These are phyloP conservation scores for Xyrauchen texanus DNA, from an alignment of 2,113 vertebrate species.

Conservation along the genomic window DNA sequence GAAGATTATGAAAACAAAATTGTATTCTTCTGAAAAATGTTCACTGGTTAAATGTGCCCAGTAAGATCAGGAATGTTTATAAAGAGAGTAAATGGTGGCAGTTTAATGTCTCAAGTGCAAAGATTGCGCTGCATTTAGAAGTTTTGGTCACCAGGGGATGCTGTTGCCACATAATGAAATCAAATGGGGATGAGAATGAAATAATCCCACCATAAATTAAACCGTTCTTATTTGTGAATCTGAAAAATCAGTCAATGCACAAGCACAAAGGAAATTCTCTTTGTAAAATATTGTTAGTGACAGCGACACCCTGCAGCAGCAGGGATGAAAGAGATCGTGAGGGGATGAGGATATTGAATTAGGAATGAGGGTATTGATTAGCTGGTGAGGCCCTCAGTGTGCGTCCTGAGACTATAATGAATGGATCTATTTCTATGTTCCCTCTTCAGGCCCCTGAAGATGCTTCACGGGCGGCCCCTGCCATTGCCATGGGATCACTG, in stretches of 20 bases:
- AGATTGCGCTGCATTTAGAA: not conserved
- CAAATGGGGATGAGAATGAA: not conserved
- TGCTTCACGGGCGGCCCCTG: conserved; percentile 42
- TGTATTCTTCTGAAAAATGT: too few relatives aligned
- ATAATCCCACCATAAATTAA: not conserved
- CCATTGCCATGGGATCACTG: conserved; percentile 63
- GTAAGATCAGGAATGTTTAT: not conserved
- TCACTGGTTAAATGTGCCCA: too few relatives aligned
- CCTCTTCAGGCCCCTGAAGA: conserved; percentile 48
- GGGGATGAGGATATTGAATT: conserved; percentile 65
- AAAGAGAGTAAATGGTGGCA: not conserved
- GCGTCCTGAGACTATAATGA: conserved; percentile 41
- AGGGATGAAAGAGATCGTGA: conserved; percentile 64
- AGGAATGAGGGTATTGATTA: conserved; percentile 73
- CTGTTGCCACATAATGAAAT: conserved; percentile 52
- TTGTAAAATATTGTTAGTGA: not conserved
- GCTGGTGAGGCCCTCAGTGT: conserved; percentile 51
- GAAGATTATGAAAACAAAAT: too few relatives aligned
- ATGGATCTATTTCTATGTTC: conserved; percentile 40
- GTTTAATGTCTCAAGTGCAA: not conserved
- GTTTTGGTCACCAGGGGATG: conserved; percentile 70
- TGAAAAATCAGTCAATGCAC: not conserved
- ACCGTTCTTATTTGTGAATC: not conserved
- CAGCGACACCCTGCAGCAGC: not conserved
- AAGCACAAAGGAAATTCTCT: conserved; percentile 14